phyloP scores from a whole-genome alignment of 2,797 vertebrate species.

The Xenops minutus region DNA sequence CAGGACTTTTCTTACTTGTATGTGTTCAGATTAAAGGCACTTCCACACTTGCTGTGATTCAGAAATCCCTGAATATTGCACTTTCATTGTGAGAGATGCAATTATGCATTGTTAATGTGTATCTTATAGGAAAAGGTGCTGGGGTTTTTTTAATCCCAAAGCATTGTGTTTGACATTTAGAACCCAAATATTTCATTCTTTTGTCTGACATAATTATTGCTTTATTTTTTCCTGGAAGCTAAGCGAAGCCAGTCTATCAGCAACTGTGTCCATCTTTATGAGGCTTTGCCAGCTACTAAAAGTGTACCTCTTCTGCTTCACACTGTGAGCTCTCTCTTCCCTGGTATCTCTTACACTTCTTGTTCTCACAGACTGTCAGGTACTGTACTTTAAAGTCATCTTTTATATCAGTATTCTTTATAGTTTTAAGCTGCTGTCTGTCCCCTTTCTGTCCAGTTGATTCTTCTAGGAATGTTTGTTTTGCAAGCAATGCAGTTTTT shows the following conservation, averaged over 20 bases:
- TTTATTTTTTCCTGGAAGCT: slow-evolving; percentile 87
- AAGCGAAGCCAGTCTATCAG: slow-evolving; percentile 99
- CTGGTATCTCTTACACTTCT: slow-evolving; percentile 98
- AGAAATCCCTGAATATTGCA: neutral
- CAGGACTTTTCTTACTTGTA: neutral
- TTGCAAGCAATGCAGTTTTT: neutral
- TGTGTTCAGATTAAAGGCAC: neutral
- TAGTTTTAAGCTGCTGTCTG: neutral
- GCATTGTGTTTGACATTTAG: neutral
- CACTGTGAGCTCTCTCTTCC: slow-evolving; percentile 98
- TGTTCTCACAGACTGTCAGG: slow-evolving; percentile 98
- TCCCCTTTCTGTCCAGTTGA: neutral
- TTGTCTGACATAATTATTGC: slow-evolving; percentile 70
- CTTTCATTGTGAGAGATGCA: neutral
- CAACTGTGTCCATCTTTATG: slow-evolving; percentile 98
- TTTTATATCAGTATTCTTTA: slow-evolving; percentile 9
- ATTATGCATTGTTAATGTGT: neutral
- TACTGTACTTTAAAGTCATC: slow-evolving; percentile 82
- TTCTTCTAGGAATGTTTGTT: neutral
- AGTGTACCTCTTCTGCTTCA: slow-evolving; percentile 97
- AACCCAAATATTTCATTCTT: neutral
- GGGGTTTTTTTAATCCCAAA: neutral
- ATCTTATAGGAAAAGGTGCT: neutral
- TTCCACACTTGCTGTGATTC: neutral
- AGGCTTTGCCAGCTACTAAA: slow-evolving; percentile 97